Conservation (phyloP, 2,113 vertebrate genomes). For the Thamnophis sirtalis region DNA sequence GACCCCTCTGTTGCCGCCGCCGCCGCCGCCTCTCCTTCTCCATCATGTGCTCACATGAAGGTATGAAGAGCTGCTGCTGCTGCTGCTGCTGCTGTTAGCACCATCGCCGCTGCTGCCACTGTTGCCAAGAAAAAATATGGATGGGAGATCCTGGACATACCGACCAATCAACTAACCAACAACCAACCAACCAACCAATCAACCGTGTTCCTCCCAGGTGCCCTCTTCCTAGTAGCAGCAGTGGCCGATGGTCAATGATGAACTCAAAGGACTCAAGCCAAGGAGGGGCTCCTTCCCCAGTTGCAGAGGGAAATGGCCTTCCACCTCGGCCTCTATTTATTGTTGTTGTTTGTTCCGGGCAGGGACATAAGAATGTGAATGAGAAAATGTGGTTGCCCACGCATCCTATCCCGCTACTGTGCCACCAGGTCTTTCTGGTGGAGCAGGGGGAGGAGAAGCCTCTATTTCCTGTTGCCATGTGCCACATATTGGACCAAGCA, state of each 20-base stretch:
- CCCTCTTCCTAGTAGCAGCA: constrained; percentile 10
- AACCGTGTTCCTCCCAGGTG: not conserved
- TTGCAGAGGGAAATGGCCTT: constrained; percentile 37
- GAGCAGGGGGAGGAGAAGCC: constrained; percentile 45
- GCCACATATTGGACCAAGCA: constrained; percentile 18
- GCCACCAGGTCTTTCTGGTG: not conserved
- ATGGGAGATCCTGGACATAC: not conserved
- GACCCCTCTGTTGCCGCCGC: not conserved
- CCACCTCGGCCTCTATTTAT: constrained; percentile 17
- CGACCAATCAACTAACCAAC: not conserved
- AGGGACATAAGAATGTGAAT: constrained; percentile 35
- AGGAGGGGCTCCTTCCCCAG: constrained; percentile 24
- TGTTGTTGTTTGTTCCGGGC: constrained; percentile 8
- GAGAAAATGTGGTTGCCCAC: not conserved
- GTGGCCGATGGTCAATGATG: not conserved
- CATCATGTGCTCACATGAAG: not conserved
- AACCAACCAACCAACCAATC: not conserved
- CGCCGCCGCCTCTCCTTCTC: constrained; percentile 17
- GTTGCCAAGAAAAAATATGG: not conserved
- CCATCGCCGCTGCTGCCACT: not conserved
- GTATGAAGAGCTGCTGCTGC: not conserved
- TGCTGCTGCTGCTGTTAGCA: not conserved
- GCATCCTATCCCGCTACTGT: not conserved
- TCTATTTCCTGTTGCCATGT: constrained; percentile 43
- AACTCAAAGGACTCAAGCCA: constrained; percentile 15